phyloP scores from a whole-genome alignment of 2,113 vertebrate genomes.

The Microtus ochrogaster region DNA sequence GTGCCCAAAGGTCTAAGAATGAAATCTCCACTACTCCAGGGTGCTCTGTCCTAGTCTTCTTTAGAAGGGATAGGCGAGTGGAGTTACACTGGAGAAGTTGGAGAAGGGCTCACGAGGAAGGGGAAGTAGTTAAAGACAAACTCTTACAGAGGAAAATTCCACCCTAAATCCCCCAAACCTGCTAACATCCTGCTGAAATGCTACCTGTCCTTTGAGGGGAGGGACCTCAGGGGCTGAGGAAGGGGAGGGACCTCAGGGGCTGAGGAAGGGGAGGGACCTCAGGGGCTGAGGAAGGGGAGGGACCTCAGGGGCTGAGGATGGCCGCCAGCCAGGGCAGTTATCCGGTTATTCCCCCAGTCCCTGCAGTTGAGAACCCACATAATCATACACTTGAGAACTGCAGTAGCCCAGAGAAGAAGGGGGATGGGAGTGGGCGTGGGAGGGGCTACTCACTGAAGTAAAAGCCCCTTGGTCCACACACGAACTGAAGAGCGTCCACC shows the following conservation, averaged over 20 bases:
- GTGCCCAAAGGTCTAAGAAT: background rate
- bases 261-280: conserved; percentile 20
- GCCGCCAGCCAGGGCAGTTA: background rate
- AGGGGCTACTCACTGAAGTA: conserved; percentile 98
- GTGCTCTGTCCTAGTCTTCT: conserved; percentile 24
- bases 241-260: background rate
- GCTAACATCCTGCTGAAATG: conserved; percentile 26
- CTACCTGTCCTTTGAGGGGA: conserved; percentile 17
- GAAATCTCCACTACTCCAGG: background rate
- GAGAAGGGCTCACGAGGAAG: conserved; percentile 52
- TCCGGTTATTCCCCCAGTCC: conserved; percentile 23
- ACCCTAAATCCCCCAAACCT: conserved; percentile 42
- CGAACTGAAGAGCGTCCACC: conserved; percentile 99
- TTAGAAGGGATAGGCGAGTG: background rate
- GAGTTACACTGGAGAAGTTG: background rate
- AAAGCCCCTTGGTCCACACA: conserved; percentile 99
- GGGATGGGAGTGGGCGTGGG: conserved; percentile 56
- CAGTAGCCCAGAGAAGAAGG: conserved; percentile 83
- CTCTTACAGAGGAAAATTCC: conserved; percentile 63
- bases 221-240: background rate
- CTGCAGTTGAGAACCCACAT: conserved; percentile 70
- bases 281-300: background rate
- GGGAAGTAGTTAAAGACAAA: conserved; percentile 66
- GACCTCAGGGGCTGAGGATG: background rate
- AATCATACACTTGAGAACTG: conserved; percentile 75